phyloP scores from a whole-genome alignment of 2,113 vertebrate genomes.

The Ictidomys tridecemlineatus region DNA sequence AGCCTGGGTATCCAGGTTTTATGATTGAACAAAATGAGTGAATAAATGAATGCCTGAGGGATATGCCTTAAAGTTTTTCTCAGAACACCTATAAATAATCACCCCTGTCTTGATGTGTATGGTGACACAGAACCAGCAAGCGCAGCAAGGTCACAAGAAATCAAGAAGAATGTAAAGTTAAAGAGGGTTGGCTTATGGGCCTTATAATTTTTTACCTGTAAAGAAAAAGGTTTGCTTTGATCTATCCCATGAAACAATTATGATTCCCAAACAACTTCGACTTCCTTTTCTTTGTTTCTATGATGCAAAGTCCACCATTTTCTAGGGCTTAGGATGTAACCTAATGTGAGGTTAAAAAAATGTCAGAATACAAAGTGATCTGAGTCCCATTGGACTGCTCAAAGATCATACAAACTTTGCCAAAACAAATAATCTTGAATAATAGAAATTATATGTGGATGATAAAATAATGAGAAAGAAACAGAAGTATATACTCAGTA shows the following conservation, averaged over 20 bases:
- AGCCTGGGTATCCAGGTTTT: neutral
- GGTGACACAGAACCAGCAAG: conserved; percentile 93
- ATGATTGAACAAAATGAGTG: neutral
- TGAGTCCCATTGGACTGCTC: too few species aligned
- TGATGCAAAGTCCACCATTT: too few species aligned
- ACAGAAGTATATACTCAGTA: too few species aligned
- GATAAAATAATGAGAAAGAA: too few species aligned
- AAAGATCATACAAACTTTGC: too few species aligned
- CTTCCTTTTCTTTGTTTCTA: neutral
- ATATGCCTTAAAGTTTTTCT: neutral
- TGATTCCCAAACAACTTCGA: neutral
- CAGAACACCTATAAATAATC: conserved; percentile 74
- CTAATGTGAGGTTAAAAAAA: too few species aligned
- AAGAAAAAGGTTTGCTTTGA: neutral
- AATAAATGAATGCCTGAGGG: neutral
- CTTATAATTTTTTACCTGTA: neutral
- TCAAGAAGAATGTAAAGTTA: neutral
- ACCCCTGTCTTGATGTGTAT: conserved; percentile 97
- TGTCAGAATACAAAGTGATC: too few species aligned
- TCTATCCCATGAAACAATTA: neutral
- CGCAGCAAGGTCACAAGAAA: conserved; percentile 90
- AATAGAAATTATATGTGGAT: too few species aligned
- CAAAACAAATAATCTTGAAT: too few species aligned
- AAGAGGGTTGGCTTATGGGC: neutral
- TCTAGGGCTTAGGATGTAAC: too few species aligned